A percentile compares a stretch with the other conserved stretches of the same genome.
Conservation (phyloP, 1,140 invertebrate species). For the Heliothis subflexa region DNA sequence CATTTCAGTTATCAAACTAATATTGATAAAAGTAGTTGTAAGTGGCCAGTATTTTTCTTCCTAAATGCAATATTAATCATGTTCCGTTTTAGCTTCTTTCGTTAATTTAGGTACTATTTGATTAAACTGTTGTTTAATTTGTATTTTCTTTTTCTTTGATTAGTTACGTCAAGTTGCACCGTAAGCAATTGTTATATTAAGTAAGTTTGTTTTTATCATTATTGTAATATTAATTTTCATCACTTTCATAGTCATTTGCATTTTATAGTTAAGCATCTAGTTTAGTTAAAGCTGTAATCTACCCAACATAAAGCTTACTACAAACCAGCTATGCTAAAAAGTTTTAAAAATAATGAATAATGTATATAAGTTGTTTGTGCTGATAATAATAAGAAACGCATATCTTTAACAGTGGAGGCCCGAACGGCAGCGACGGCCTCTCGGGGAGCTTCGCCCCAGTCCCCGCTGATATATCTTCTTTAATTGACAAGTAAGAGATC, state of each 20-base stretch:
- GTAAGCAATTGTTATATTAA: no score
- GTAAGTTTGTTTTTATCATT: background rate
- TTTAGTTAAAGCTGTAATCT: background rate
- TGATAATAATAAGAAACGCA: background rate
- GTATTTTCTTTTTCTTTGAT: background rate
- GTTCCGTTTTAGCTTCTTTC: background rate
- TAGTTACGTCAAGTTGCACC: no score
- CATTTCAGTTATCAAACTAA: no score
- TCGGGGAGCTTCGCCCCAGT: constrained; percentile 75
- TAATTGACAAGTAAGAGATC: constrained; percentile 83
- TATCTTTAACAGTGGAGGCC: constrained; percentile 69
- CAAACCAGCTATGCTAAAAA: constrained; percentile 31
- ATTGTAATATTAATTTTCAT: no score
- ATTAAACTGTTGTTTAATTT: background rate
- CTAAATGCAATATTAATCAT: no score
- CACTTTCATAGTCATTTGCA: constrained; percentile 1
- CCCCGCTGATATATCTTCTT: constrained; percentile 83
- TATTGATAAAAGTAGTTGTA: no score
- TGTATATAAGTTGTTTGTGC: background rate
- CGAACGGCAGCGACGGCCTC: constrained; percentile 74
- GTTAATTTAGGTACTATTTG: constrained; percentile 1
- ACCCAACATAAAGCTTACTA: constrained; percentile 35
- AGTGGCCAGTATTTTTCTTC: no score
- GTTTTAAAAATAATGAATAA: background rate
- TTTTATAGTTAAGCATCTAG: constrained; percentile 2